These are phyloP conservation scores for Anthopleura sola DNA, from an alignment of 64 coral and sea anemone genomes.

Conservation along the genomic window DNA sequence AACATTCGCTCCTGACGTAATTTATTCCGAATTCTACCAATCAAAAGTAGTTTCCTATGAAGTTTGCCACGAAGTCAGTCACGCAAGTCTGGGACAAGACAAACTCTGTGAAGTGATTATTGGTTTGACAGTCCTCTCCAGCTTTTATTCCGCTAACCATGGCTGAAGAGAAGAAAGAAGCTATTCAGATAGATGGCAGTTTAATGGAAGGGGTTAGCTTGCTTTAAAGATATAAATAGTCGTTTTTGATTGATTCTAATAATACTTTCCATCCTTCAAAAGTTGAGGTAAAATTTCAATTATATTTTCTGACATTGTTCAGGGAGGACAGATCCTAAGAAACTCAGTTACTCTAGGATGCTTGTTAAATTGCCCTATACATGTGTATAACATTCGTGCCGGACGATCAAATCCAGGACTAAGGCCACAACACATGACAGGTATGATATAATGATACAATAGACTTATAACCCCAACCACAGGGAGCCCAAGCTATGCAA, in stretches of 20 bases:
- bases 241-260: background rate
- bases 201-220: constrained; percentile 62
- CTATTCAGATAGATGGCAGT: constrained; percentile 45
- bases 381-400: constrained; percentile 52
- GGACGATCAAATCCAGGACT: constrained; percentile 54
- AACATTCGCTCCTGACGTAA: background rate
- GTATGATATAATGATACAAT: constrained; percentile 5
- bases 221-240: background rate
- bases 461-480: background rate
- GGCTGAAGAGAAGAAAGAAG: constrained; percentile 22
- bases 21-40: background rate
- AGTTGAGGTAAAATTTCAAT: background rate
- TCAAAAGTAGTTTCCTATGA: background rate
- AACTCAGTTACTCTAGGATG: constrained; percentile 64
- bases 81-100: background rate
- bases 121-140: background rate
- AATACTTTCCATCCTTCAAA: background rate
- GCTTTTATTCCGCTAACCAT: background rate
- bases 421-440: constrained; percentile 59
- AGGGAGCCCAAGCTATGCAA: background rate
- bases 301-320: background rate
- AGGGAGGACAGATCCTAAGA: constrained; percentile 68
- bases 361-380: constrained; percentile 39
- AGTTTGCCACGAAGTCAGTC: background rate
- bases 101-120: background rate